phyloP scores from a whole-genome alignment of 2,888 invertebrate species.

The Sialis fuliginosa region DNA sequence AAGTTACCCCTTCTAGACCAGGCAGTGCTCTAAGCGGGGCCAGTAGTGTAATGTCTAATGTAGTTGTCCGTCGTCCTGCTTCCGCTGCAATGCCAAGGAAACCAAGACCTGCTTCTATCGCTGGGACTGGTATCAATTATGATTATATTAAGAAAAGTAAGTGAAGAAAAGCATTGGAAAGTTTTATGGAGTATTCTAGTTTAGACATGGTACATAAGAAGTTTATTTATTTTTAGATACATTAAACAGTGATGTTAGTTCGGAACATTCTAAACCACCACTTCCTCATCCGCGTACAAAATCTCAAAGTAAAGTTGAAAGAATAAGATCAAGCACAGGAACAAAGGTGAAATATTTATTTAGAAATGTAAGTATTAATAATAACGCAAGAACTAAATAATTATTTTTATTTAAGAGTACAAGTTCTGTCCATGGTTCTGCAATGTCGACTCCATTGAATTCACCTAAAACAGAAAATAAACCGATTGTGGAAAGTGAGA shows the following conservation, averaged over 20 bases:
- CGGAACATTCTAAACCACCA: slow-evolving; percentile 30
- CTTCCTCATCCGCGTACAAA: slow-evolving; percentile 27
- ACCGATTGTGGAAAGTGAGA: not conserved
- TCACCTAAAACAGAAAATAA: slow-evolving; percentile 4
- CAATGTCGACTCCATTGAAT: slow-evolving; percentile 2
- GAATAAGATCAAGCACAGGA: not conserved
- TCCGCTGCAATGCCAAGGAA: slow-evolving; percentile 39
- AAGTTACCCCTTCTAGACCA: slow-evolving; percentile 55
- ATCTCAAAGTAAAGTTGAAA: slow-evolving; percentile 16
- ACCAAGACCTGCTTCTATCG: slow-evolving; percentile 67
- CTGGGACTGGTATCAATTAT: slow-evolving; percentile 31
- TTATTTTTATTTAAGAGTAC: not conserved
- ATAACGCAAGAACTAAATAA: not conserved
- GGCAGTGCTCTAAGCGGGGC: slow-evolving; percentile 70
- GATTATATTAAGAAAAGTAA: too few species aligned
- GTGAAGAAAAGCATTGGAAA: too few species aligned
- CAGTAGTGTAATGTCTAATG: slow-evolving; percentile 34
- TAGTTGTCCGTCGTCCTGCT: slow-evolving; percentile 28
- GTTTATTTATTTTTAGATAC: not conserved
- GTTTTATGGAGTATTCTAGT: not conserved
- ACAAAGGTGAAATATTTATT: not conserved
- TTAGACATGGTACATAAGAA: not conserved
- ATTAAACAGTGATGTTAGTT: slow-evolving; percentile 9
- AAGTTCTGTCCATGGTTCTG: slow-evolving; percentile 1
- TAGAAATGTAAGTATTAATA: not conserved